Percentiles rank a stretch among this genome's conserved stretches.
These are phyloP conservation scores for Spodoptera littoralis DNA, from an alignment of 2,888 invertebrate species.

Conservation along the genomic window DNA sequence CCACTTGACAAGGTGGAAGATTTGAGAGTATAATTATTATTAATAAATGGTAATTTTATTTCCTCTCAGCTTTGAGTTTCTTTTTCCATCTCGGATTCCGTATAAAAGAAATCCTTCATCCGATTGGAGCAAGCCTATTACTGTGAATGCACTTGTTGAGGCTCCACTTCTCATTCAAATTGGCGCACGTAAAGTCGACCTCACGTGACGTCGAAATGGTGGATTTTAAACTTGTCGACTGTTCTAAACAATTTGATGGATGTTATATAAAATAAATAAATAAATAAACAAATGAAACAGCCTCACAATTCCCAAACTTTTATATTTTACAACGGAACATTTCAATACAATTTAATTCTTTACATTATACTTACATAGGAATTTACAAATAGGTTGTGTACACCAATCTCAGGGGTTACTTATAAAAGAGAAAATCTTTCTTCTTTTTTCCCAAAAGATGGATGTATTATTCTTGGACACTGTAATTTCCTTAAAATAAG, in stretches of 20 bases:
- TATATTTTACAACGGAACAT: constrained; percentile 79
- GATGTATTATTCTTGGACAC: constrained; percentile 46
- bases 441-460: constrained; percentile 29
- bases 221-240: background rate
- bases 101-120: constrained; percentile 2
- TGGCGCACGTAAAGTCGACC: background rate
- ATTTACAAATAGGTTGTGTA: constrained; percentile 58
- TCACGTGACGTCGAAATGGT: background rate
- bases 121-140: constrained; percentile 13
- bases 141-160: constrained; percentile 7
- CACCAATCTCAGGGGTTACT: constrained; percentile 25
- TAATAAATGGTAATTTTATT: too few relatives aligned
- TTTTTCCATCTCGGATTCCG: background rate
- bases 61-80: too few relatives aligned
- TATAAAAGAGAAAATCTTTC: constrained; percentile 31
- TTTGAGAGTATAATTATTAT: too few relatives aligned
- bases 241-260: too few relatives aligned
- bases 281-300: constrained; percentile 39
- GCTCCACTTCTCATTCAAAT: constrained; percentile 13
- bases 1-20: too few relatives aligned
- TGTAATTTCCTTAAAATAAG: constrained; percentile 54
- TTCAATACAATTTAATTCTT: constrained; percentile 67
- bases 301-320: constrained; percentile 64
- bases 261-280: too few relatives aligned
- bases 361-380: constrained; percentile 56